Percentiles rank a stretch among this genome's conserved stretches.
Conservation (phyloP, 2,113 vertebrate genomes). For the Cnemophilus loriae region DNA sequence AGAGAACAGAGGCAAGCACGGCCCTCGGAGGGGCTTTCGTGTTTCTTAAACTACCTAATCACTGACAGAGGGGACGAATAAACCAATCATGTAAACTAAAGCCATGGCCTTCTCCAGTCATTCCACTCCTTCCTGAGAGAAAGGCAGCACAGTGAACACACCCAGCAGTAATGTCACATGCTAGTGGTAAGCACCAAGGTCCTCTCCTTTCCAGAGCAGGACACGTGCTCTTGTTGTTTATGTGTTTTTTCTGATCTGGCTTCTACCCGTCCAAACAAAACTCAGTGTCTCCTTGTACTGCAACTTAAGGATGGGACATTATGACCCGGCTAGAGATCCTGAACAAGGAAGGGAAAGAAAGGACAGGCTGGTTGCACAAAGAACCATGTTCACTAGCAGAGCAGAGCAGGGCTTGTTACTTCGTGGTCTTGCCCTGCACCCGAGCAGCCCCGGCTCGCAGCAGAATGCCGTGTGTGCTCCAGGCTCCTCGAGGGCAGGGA, state of each 20-base stretch:
- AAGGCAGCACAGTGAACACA: not conserved
- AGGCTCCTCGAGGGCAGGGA: not conserved
- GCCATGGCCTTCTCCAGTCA: not conserved
- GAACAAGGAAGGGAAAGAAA: not conserved
- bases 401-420: not conserved
- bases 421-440: not conserved
- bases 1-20: not conserved
- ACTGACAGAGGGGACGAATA: not conserved
- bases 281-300: not conserved
- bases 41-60: not conserved
- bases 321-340: not conserved
- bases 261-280: not conserved
- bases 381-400: fast-evolving
- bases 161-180: not conserved
- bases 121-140: not conserved
- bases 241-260: not conserved
- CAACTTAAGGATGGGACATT: fast-evolving
- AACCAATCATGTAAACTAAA: not conserved
- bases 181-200: not conserved
- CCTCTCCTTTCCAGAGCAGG: not conserved
- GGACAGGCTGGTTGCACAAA: not conserved
- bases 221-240: fast-evolving
- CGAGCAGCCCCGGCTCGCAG: not conserved
- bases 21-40: not conserved
- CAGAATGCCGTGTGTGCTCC: fast-evolving